phyloP scores from a whole-genome alignment of 2,113 vertebrate species.

The Rhombomys opimus region DNA sequence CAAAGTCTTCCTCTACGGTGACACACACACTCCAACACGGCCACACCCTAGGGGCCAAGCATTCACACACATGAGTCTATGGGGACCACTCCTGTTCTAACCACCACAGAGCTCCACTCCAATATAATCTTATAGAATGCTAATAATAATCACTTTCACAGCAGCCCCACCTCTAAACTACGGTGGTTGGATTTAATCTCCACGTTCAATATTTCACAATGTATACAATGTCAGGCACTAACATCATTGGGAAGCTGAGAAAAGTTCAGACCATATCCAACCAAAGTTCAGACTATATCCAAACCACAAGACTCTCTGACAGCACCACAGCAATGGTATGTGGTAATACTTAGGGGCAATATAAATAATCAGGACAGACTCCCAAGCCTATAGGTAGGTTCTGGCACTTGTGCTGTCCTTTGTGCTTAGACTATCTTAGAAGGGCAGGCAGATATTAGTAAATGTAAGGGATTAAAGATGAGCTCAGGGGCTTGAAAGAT shows the following conservation, averaged over 20 bases:
- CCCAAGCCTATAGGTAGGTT: background rate
- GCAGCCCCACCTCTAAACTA: background rate
- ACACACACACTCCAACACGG: background rate
- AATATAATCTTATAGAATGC: background rate
- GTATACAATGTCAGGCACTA: background rate
- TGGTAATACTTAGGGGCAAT: background rate
- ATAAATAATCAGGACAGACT: background rate
- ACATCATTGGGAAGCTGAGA: background rate
- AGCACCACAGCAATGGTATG: background rate
- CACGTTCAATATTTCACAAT: background rate
- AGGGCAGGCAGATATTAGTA: background rate
- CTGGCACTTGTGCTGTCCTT: background rate
- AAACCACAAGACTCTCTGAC: background rate
- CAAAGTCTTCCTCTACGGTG: background rate
- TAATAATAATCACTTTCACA: background rate
- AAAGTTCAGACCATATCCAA: background rate
- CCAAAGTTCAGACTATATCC: too few relatives aligned
- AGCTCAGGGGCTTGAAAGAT: background rate
- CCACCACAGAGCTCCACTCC: rapidly evolving
- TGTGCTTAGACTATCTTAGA: background rate
- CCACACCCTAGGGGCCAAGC: background rate
- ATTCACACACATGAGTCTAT: background rate
- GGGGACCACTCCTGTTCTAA: background rate
- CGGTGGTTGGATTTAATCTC: background rate
- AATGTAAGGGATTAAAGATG: background rate